These are phyloP conservation scores for Schizopygopsis malacanthus DNA, from an alignment of 2,797 vertebrate species.

Conservation along the genomic window DNA sequence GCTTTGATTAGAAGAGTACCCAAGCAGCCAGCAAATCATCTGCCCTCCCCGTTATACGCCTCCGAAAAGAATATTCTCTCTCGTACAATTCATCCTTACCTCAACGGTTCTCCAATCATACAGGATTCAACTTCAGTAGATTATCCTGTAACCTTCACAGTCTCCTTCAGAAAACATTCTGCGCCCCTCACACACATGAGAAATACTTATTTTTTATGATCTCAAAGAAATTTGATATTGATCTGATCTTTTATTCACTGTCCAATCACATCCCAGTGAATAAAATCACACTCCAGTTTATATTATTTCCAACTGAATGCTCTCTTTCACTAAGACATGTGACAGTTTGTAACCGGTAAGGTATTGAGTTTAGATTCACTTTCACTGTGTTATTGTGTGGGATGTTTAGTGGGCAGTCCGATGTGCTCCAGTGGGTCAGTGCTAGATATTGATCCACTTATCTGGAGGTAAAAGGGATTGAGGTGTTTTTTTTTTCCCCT, in stretches of 20 bases:
- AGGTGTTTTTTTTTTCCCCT: neutral
- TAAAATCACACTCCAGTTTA: neutral
- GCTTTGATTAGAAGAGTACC: constrained; percentile 73
- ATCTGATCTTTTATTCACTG: neutral
- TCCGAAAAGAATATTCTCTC: neutral
- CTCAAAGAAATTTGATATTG: neutral
- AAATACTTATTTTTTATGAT: neutral
- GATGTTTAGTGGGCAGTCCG: neutral
- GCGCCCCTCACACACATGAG: neutral
- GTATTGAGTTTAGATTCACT: neutral
- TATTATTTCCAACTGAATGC: neutral
- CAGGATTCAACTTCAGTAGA: neutral
- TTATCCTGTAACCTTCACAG: neutral
- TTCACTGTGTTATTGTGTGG: neutral
- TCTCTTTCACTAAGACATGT: neutral
- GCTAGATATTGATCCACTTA: neutral
- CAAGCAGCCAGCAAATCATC: constrained; percentile 70
- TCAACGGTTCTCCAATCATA: neutral
- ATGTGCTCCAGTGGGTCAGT: neutral
- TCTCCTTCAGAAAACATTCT: neutral
- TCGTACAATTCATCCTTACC: neutral
- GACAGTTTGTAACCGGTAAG: neutral
- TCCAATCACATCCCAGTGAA: neutral
- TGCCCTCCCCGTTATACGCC: constrained; percentile 2
- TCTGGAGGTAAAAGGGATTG: neutral